Conservation (phyloP, 2,888 invertebrate genomes). For the Digitonthophagus gazella region DNA sequence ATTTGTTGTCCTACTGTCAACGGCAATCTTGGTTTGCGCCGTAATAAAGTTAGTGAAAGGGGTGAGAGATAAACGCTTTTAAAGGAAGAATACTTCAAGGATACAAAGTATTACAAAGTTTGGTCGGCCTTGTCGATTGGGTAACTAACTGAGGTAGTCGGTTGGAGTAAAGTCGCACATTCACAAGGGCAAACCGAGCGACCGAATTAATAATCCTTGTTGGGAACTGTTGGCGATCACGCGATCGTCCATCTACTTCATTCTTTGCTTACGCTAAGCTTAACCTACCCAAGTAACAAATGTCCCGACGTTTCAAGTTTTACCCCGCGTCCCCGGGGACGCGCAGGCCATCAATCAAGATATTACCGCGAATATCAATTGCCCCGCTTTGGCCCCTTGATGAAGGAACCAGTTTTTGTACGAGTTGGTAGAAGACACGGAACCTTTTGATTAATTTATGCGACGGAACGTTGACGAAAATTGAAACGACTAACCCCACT, state of each 20-base stretch:
- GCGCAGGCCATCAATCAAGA: constrained; percentile 23
- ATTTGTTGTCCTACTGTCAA: constrained; percentile 12
- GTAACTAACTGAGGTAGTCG: not conserved
- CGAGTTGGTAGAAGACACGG: not conserved
- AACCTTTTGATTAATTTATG: not conserved
- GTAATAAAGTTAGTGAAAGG: not conserved
- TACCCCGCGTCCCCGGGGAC: constrained; percentile 27
- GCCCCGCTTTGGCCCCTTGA: not conserved
- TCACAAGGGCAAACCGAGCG: constrained; percentile 29
- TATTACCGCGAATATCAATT: constrained; percentile 16
- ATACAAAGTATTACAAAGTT: not conserved
- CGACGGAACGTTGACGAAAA: too few species aligned
- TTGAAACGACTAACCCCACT: too few species aligned
- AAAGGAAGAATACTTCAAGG: not conserved
- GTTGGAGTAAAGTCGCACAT: constrained; percentile 3
- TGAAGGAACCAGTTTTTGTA: not conserved
- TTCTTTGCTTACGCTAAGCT: constrained; percentile 21
- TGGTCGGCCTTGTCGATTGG: not conserved
- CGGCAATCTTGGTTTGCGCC: not conserved
- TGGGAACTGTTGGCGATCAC: constrained; percentile 20
- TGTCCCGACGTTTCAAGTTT: constrained; percentile 19
- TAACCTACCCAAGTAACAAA: constrained; percentile 13
- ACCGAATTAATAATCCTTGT: constrained; percentile 26
- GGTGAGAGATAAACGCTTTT: not conserved
- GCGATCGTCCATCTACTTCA: constrained; percentile 24